Evolutionary conservation across 2,888 invertebrate species (phyloP).

Genomic region (Andrena trimmerana): DNA sequence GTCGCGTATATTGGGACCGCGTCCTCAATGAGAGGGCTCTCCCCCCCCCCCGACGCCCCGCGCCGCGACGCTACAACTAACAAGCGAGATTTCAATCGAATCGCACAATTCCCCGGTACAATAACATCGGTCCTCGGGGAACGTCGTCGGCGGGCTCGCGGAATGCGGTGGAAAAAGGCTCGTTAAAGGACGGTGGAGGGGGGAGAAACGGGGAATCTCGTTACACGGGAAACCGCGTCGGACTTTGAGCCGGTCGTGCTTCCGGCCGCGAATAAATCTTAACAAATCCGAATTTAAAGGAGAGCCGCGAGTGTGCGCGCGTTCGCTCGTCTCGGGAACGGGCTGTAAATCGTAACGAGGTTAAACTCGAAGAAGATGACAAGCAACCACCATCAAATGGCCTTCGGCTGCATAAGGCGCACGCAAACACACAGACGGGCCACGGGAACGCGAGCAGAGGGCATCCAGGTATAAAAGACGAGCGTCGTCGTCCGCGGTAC

Average conservation of each 20-base stretch:
- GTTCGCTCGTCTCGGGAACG: slow-evolving; percentile 38
- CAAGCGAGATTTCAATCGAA: slow-evolving; percentile 40
- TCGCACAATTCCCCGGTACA: slow-evolving; percentile 27
- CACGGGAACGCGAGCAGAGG: slow-evolving; percentile 65
- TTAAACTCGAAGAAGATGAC: slow-evolving; percentile 70
- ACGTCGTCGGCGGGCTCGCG: slow-evolving; percentile 21
- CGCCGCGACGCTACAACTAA: slow-evolving; percentile 2
- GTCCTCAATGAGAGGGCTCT: not conserved
- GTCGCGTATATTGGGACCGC: no score
- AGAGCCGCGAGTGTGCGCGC: slow-evolving; percentile 26
- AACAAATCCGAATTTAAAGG: slow-evolving; percentile 55
- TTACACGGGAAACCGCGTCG: slow-evolving; percentile 45
- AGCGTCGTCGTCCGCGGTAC: slow-evolving; percentile 56
- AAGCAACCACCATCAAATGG: slow-evolving; percentile 66
- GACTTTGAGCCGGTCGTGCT: slow-evolving; percentile 2
- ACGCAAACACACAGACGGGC: slow-evolving; percentile 60
- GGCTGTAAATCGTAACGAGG: slow-evolving; percentile 67
- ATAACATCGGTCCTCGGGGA: slow-evolving; percentile 23
- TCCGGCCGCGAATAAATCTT: slow-evolving; percentile 43
- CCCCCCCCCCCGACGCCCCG: not conserved
- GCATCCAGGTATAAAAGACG: slow-evolving; percentile 76
- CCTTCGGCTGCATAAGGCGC: slow-evolving; percentile 69
- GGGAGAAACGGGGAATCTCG: slow-evolving; percentile 32
- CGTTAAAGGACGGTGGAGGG: slow-evolving; percentile 38
- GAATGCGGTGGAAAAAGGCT: slow-evolving; percentile 32